Percentiles rank a stretch among this genome's conserved stretches.
These are phyloP conservation scores for Gavialis gangeticus DNA, from an alignment of 2,113 vertebrate species.

Conservation along the genomic window DNA sequence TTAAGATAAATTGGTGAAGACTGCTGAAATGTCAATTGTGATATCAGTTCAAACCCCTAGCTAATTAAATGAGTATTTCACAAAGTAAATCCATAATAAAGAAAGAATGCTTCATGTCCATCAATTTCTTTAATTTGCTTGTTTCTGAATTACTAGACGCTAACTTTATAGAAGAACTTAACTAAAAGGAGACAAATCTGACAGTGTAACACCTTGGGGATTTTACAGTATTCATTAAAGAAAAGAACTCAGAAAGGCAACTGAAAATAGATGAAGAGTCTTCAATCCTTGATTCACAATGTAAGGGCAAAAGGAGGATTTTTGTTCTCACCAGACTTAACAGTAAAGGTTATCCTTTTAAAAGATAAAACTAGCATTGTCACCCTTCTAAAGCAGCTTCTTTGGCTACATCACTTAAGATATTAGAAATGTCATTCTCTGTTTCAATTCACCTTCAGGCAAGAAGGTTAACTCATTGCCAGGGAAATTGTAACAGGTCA, in stretches of 20 bases:
- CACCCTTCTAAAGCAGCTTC: slow-evolving; percentile 6
- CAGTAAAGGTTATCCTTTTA: slow-evolving; percentile 33
- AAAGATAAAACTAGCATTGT: slow-evolving; percentile 46
- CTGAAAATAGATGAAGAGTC: not conserved
- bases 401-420: slow-evolving; percentile 56
- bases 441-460: slow-evolving; percentile 72
- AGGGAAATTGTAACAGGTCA: slow-evolving; percentile 66
- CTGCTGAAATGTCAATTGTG: slow-evolving; percentile 29
- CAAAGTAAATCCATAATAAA: not conserved
- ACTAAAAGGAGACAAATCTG: not conserved
- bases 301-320: not conserved
- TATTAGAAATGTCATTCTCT: slow-evolving; percentile 73
- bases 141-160: not conserved
- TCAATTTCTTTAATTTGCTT: slow-evolving; percentile 41
- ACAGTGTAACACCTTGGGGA: not conserved
- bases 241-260: slow-evolving; percentile 12
- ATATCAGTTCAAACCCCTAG: slow-evolving; percentile 12
- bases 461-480: slow-evolving; percentile 72
- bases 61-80: not conserved
- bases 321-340: slow-evolving; percentile 24
- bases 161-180: slow-evolving; percentile 2
- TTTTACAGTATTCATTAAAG: not conserved
- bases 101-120: slow-evolving; percentile 6
- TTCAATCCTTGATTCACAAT: not conserved
- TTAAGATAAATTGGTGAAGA: slow-evolving; percentile 29